Evolutionary conservation across 2,797 vertebrate species (phyloP).

Genomic region (Anniella stebbinsi): DNA sequence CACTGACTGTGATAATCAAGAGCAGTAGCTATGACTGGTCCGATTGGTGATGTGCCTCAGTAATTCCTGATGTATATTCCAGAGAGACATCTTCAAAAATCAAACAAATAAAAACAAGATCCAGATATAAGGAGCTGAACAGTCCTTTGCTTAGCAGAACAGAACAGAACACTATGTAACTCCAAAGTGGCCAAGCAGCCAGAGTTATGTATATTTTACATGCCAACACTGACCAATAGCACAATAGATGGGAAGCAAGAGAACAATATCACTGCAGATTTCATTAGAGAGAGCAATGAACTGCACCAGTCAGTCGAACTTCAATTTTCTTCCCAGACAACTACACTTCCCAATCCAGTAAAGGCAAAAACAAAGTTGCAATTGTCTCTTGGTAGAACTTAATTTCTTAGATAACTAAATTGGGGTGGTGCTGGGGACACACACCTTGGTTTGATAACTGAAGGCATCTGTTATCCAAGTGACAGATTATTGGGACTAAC

Average conservation of each 20-base stretch:
- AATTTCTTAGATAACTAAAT: background rate
- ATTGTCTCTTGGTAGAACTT: background rate
- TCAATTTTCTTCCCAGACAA: slow-evolving; percentile 14
- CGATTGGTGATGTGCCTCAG: background rate
- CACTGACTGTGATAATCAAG: background rate
- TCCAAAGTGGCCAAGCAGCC: background rate
- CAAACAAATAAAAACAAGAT: background rate
- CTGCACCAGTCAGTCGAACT: background rate
- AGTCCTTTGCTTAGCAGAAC: background rate
- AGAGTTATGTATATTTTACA: background rate
- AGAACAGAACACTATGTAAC: background rate
- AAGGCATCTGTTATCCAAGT: background rate
- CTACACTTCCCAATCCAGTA: fast-evolving
- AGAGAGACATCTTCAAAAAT: background rate
- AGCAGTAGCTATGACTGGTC: background rate
- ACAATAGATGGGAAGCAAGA: background rate
- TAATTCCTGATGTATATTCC: background rate
- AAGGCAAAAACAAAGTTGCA: background rate
- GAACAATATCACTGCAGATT: background rate
- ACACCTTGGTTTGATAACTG: background rate
- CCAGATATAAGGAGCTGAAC: background rate
- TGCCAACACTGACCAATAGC: background rate
- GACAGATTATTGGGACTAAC: background rate
- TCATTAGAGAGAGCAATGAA: background rate
- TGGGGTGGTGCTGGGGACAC: background rate